A percentile compares a stretch with the other conserved stretches of the same genome.
Conservation (phyloP, 2,113 vertebrate genomes). For the Cygnus buccinator region DNA sequence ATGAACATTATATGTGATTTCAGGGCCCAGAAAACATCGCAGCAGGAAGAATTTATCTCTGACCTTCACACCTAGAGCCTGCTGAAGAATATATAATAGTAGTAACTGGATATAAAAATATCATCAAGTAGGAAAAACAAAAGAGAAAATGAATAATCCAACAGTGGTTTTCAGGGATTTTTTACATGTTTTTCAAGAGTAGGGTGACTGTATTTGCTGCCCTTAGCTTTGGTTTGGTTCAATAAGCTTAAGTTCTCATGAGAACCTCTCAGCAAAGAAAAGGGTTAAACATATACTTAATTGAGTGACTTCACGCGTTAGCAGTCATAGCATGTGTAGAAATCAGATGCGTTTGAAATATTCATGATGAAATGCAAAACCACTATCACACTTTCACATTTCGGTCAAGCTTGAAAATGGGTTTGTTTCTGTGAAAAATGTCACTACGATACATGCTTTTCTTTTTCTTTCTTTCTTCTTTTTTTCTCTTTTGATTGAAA, state of each 20-base stretch:
- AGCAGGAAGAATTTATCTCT: constrained; percentile 35
- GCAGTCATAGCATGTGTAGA: background rate
- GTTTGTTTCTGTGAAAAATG: constrained; percentile 46
- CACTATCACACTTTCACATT: constrained; percentile 20
- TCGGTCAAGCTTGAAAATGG: constrained; percentile 34
- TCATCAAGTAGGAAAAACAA: constrained; percentile 7
- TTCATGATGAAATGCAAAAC: constrained; percentile 29
- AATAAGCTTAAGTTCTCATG: background rate
- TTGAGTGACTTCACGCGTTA: background rate
- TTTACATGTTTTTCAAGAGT: background rate
- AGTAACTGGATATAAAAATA: background rate
- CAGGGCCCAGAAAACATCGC: constrained; percentile 13
- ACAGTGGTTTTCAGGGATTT: background rate
- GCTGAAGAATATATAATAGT: background rate
- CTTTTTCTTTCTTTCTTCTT: background rate
- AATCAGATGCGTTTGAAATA: constrained; percentile 51
- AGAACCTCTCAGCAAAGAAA: background rate
- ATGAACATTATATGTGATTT: constrained; percentile 40
- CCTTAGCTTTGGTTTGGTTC: background rate
- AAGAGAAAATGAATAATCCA: background rate
- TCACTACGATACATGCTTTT: background rate
- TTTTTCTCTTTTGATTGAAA: background rate
- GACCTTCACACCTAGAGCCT: constrained; percentile 28
- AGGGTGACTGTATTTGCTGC: background rate
- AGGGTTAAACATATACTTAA: background rate